These are phyloP conservation scores for Cromileptes altivelis DNA, from an alignment of 2,113 vertebrate species.

Conservation along the genomic window DNA sequence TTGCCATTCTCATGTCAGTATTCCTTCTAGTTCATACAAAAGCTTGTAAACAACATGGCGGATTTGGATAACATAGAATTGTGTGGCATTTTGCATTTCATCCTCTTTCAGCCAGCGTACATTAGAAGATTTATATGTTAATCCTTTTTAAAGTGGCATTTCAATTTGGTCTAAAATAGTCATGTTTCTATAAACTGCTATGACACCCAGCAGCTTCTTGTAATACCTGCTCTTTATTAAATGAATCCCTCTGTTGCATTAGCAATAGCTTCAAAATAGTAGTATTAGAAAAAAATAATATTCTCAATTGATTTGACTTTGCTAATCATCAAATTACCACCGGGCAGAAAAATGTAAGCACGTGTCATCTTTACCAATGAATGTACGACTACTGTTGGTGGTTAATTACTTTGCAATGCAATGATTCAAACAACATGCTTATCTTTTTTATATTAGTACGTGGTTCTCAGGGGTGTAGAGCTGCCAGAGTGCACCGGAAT, in stretches of 20 bases:
- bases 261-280: not conserved
- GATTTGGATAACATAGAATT: conserved; percentile 41
- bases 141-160: conserved; percentile 57
- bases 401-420: not conserved
- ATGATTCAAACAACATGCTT: not conserved
- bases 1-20: conserved; percentile 33
- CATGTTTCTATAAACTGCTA: conserved; percentile 41
- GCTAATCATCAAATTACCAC: not conserved
- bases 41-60: conserved; percentile 31
- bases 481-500: too few species aligned
- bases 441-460: not conserved
- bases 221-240: conserved; percentile 60
- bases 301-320: conserved; percentile 11
- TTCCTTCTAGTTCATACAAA: conserved; percentile 21
- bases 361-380: not conserved
- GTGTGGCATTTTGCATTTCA: conserved; percentile 41
- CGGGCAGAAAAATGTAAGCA: not conserved
- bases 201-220: conserved; percentile 26
- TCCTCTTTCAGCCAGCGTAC: conserved; percentile 38
- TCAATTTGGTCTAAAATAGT: conserved; percentile 50
- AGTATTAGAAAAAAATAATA: not conserved
- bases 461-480: not conserved
- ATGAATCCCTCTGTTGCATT: conserved; percentile 33
- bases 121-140: conserved; percentile 47
- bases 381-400: not conserved